phyloP scores from a whole-genome alignment of 2,113 vertebrate species.

The Nycticryphes semicollaris region DNA sequence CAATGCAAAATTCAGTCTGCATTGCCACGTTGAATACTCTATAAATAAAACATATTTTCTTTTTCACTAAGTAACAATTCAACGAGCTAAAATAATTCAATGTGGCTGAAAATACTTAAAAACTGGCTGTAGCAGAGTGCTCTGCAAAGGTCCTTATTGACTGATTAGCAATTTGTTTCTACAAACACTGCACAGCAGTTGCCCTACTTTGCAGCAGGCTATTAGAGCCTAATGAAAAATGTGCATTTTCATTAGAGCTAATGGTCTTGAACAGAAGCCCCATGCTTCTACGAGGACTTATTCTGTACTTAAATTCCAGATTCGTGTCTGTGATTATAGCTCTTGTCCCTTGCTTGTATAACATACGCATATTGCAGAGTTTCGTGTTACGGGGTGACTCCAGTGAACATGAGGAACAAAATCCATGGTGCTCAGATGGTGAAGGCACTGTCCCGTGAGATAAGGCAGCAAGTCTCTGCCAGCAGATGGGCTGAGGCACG shows the following conservation, averaged over 20 bases:
- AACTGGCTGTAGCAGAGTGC: slow-evolving; percentile 36
- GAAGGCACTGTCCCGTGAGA: background rate
- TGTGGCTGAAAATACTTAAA: slow-evolving; percentile 59
- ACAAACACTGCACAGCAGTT: slow-evolving; percentile 72
- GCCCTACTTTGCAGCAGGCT: slow-evolving; percentile 53
- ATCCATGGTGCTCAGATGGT: rapidly evolving
- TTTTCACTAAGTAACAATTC: slow-evolving; percentile 54
- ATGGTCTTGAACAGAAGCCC: slow-evolving; percentile 61
- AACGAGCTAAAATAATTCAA: slow-evolving; percentile 64
- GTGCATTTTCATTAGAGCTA: slow-evolving; percentile 72
- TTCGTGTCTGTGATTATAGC: background rate
- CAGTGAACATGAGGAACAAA: background rate
- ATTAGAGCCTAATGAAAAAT: slow-evolving; percentile 75
- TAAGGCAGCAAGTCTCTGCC: background rate
- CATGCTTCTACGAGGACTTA: background rate
- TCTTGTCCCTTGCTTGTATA: background rate
- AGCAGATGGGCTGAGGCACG: background rate
- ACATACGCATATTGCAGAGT: background rate
- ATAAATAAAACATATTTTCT: slow-evolving; percentile 63
- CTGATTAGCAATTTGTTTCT: slow-evolving; percentile 75
- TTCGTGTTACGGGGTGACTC: background rate
- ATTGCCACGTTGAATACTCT: slow-evolving; percentile 1
- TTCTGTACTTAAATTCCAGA: slow-evolving; percentile 14
- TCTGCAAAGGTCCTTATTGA: slow-evolving; percentile 41
- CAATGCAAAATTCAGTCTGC: slow-evolving; percentile 6